Percentiles rank a stretch among this genome's conserved stretches.
These are phyloP conservation scores for Orchesellides sinensis DNA, from an alignment of 2,888 invertebrate species.

Conservation along the genomic window DNA sequence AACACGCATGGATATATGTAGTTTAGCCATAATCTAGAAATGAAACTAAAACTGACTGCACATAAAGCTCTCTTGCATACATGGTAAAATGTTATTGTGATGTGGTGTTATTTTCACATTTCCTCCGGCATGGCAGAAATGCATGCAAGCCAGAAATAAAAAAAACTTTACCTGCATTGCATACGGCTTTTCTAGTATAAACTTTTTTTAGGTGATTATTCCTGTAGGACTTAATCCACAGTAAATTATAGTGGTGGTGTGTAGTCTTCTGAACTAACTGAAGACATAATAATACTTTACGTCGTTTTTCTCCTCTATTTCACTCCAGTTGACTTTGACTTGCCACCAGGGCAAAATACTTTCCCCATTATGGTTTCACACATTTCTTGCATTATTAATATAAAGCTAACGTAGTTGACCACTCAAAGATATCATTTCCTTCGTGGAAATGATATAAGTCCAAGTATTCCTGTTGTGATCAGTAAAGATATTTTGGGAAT, in stretches of 20 bases:
- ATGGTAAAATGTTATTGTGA: conserved; percentile 9
- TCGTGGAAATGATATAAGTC: too few relatives aligned
- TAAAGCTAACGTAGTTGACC: too few relatives aligned
- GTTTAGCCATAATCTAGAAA: neutral
- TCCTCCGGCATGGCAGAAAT: neutral
- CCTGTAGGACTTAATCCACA: neutral
- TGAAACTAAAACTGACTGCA: neutral
- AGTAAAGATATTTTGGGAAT: too few relatives aligned
- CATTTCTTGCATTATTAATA: neutral
- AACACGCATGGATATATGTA: neutral
- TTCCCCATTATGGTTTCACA: neutral
- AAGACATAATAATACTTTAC: too few relatives aligned
- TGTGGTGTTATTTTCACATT: conserved; percentile 25
- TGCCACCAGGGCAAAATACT: neutral
- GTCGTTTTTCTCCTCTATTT: neutral
- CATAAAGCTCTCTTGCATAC: neutral
- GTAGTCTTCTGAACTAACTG: neutral
- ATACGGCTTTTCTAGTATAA: too few relatives aligned
- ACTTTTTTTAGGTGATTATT: neutral
- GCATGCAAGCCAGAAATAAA: conserved; percentile 16
- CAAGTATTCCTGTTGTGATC: too few relatives aligned
- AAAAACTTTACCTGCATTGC: neutral
- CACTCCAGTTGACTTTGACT: neutral
- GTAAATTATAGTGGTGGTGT: too few relatives aligned
- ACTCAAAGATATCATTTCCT: too few relatives aligned